phyloP scores from a whole-genome alignment of 2,888 invertebrate species.

The Julus scanicus region DNA sequence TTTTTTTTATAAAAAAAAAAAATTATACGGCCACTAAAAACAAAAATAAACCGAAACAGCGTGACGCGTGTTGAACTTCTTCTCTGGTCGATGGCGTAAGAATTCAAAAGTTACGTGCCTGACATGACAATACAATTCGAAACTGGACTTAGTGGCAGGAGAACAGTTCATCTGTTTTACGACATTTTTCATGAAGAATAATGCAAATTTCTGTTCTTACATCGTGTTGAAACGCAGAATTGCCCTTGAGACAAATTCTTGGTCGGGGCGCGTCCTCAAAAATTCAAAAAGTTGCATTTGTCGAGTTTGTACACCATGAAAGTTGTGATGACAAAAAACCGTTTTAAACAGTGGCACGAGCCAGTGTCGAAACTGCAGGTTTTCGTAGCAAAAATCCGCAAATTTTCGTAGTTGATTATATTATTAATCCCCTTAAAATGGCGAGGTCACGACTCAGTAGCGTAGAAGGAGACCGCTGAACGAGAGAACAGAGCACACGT shows the following conservation, averaged over 20 bases:
- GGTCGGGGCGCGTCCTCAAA: background rate
- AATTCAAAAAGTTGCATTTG: background rate
- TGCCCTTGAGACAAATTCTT: conserved; percentile 33
- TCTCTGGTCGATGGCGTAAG: background rate
- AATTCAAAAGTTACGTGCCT: conserved; percentile 16
- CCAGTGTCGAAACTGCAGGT: background rate
- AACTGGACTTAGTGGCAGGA: background rate
- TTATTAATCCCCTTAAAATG: background rate
- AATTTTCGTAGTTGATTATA: background rate
- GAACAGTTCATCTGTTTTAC: background rate
- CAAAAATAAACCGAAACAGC: background rate
- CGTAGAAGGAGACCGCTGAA: background rate
- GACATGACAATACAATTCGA: background rate
- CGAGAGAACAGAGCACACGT: background rate
- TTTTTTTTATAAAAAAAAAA: background rate
- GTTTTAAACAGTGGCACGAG: too few relatives aligned
- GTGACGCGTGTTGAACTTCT: background rate
- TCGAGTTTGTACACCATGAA: too few relatives aligned
- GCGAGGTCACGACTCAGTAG: background rate
- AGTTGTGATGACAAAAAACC: too few relatives aligned
- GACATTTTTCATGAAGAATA: conserved; percentile 2
- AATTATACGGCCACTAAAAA: background rate
- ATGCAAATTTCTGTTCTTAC: background rate
- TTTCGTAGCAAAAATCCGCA: background rate
- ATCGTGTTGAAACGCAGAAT: background rate